Evolutionary conservation across 2,888 invertebrate species (phyloP).

Genomic region (Ichneumoninae sp.): DNA sequence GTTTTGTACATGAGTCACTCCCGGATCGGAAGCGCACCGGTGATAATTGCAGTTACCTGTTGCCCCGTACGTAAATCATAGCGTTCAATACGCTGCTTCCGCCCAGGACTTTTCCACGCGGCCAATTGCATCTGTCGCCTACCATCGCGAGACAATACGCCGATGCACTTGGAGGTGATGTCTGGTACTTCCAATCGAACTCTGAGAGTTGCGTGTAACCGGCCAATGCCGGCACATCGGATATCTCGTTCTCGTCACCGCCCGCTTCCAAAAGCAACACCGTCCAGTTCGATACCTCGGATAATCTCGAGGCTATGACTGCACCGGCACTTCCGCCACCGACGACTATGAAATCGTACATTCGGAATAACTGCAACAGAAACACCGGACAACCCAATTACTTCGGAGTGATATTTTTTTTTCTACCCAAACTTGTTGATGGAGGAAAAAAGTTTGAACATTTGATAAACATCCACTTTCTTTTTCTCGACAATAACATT

Average conservation of each 20-base stretch:
- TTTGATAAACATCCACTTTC: background rate
- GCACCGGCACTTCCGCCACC: slow-evolving; percentile 96
- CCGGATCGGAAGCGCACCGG: background rate
- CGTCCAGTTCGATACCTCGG: slow-evolving; percentile 92
- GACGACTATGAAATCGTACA: slow-evolving; percentile 94
- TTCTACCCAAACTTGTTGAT: background rate
- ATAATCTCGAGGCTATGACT: slow-evolving; percentile 93
- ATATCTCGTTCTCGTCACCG: slow-evolving; percentile 94
- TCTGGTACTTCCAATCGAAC: slow-evolving; percentile 97
- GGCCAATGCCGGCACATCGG: slow-evolving; percentile 93
- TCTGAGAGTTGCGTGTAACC: slow-evolving; percentile 94
- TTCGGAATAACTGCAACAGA: slow-evolving; percentile 88
- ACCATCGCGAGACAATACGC: slow-evolving; percentile 95
- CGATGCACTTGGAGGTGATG: slow-evolving; percentile 90
- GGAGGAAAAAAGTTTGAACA: background rate
- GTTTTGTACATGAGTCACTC: too few relatives aligned
- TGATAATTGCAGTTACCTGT: slow-evolving; percentile 85
- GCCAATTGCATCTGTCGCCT: slow-evolving; percentile 95
- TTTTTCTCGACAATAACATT: background rate
- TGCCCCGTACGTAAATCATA: slow-evolving; percentile 96
- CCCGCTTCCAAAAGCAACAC: slow-evolving; percentile 94
- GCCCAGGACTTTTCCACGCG: slow-evolving; percentile 95
- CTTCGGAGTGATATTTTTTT: background rate
- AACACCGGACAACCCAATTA: background rate
- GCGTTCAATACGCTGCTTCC: slow-evolving; percentile 95